Base-by-base conservation (phyloP, 1,140 invertebrate species). In the Paralvinella palmiformis region DNA sequence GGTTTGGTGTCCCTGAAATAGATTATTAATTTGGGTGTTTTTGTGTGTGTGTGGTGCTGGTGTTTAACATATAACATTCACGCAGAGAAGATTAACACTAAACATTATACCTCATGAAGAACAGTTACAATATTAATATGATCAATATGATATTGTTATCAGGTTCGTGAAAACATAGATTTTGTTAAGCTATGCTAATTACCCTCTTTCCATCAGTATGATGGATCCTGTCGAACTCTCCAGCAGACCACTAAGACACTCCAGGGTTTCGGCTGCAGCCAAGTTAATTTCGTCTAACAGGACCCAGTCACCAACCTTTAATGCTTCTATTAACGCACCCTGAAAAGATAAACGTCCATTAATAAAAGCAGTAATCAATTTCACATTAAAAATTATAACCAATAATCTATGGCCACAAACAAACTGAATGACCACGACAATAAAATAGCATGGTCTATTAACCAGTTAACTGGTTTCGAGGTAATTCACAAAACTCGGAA, bases 251-350 rank as follows among this genome's bases (percentile, higher is more conserved):
- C 91, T 90, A 7, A 99, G 82, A 81, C 94, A 97, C 74, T 98
- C 93, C 41, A 99, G 84, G 17, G 94, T 97, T 83, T 99, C 96
- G 0, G 92, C 88, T 50, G 91, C 90, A 0, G 96, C 95, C 63
- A 99, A 85, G 83, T 99, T 99, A 29, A 99, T 98, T 85, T 99
- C 96, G 79, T 98, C 96, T 33, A 99, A 76, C 22, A 99, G 79
- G 35, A 99, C 89, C 96, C 96, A 98, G 71, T 95, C 84, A 78
- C 87, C 95, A 71, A 91, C 85, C 76, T 88, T 87, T 67, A 98
- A 83, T 7, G 95, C 94, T 81, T 89, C 91, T 1, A 97, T 88
- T 64, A 99, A 82, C 65, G 88, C 90, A 22, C 96, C 95, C 81
- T 84, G 33, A 41, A 62, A 6, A 58, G 24, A n/a, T n/a, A n/a